Percentiles rank a stretch among this genome's conserved stretches.
phyloP scores from a whole-genome alignment of 2,888 invertebrate species.

The Pyrochroa serraticornis region DNA sequence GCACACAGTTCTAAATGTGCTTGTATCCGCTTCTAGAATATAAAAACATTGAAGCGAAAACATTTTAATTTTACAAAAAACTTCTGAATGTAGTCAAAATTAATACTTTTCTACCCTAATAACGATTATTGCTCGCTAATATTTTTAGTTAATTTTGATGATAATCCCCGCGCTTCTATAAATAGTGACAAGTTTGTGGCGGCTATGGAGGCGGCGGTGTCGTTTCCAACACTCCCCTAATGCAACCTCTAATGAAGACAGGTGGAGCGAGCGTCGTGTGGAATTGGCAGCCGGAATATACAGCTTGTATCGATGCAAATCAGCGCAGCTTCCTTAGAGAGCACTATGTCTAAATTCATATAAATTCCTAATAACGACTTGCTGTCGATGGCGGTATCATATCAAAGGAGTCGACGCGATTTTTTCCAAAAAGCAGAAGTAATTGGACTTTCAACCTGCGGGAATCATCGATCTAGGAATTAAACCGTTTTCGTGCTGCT shows the following conservation, averaged over 20 bases:
- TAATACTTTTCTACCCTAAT: conserved; percentile 16
- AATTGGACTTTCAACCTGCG: neutral
- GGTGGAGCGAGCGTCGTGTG: conserved; percentile 37
- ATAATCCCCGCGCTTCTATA: conserved; percentile 19
- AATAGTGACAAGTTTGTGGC: conserved; percentile 20
- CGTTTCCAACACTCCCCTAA: conserved; percentile 19
- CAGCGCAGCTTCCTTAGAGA: conserved; percentile 24
- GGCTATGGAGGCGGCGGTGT: conserved; percentile 13
- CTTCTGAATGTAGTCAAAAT: conserved; percentile 4
- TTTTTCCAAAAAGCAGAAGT: neutral
- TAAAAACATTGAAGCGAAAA: neutral
- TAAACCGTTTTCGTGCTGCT: conserved; percentile 16
- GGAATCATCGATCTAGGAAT: neutral
- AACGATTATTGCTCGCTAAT: conserved; percentile 17
- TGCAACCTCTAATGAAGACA: conserved; percentile 32
- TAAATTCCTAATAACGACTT: conserved; percentile 36
- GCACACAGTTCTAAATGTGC: conserved; percentile 11
- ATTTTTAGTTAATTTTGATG: conserved; percentile 11
- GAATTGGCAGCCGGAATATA: conserved; percentile 38
- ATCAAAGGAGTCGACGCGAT: neutral
- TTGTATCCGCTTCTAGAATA: conserved; percentile 33
- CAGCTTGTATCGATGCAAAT: conserved; percentile 41
- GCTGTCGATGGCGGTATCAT: conserved; percentile 1
- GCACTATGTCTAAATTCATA: conserved; percentile 32
- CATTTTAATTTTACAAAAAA: conserved; percentile 27